These are phyloP conservation scores for Syrphus vitripennis DNA, from an alignment of 2,888 invertebrate species.

Conservation along the genomic window DNA sequence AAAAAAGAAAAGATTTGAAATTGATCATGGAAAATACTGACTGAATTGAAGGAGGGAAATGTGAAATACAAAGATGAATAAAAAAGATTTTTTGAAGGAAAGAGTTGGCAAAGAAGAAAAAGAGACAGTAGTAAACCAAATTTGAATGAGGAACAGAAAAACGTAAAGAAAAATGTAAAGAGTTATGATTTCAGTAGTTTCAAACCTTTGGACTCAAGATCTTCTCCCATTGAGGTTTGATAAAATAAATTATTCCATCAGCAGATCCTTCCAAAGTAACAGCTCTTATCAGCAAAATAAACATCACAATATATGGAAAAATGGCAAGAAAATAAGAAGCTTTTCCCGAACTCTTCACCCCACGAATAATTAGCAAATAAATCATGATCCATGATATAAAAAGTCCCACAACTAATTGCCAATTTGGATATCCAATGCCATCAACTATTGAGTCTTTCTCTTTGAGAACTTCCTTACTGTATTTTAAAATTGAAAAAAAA, in stretches of 20 bases:
- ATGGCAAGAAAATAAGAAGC: constrained; percentile 89
- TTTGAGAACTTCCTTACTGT: constrained; percentile 82
- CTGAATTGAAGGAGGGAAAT: not conserved
- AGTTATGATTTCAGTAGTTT: not conserved
- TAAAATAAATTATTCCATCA: constrained; percentile 85
- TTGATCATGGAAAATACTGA: too few species aligned
- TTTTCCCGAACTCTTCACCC: constrained; percentile 86
- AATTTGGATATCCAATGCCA: constrained; percentile 83
- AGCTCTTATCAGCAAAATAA: constrained; percentile 85
- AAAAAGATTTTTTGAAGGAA: not conserved
- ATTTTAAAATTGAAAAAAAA: not conserved
- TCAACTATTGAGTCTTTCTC: constrained; percentile 82
- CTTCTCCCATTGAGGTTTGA: constrained; percentile 85
- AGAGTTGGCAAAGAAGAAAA: not conserved
- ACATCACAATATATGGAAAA: constrained; percentile 86
- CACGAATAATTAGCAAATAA: constrained; percentile 82
- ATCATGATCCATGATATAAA: constrained; percentile 82
- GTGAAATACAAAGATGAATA: not conserved
- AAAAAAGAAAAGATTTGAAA: not conserved
- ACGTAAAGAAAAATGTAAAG: not conserved
- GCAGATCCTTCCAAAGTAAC: constrained; percentile 84
- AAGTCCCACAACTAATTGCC: constrained; percentile 82
- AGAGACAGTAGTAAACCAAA: not conserved
- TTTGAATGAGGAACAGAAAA: not conserved
- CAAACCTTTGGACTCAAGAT: constrained; percentile 83